Base-by-base conservation (phyloP, 2,888 invertebrate genomes). In the Drosophila parthenogenetica region DNA sequence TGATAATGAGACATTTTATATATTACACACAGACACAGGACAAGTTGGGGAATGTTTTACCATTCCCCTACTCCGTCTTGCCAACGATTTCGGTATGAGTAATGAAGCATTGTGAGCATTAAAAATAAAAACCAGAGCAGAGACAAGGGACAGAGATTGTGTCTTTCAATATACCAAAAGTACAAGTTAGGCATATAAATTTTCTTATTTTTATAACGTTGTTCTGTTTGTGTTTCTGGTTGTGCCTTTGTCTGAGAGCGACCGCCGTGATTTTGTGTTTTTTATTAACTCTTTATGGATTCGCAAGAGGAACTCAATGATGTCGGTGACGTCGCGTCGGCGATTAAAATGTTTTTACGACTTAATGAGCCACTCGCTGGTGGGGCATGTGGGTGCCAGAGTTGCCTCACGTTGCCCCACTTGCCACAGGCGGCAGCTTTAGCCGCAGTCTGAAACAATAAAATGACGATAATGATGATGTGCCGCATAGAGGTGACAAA, bases 271-370 rank as follows among this genome's bases (percentile, higher is more conserved):
- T 83, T 83, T 82, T 79, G 74, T 77, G 82, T 79, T 76, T 83
- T 83, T 83, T 83, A 83, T 83, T 83, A 87, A 83, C 83, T 83
- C 83, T 87, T 83, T 87, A 87, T 83, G 88, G 88, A 83, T 87
- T 87, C 51, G 83, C 83, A 67, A 82, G 87, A 66, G 75, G 62
- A 77, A 64, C 76, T 54, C 73, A 53, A 42, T 54, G 51, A 39
- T 66, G 63, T 64, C 58, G 69, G 42, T 66, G 63, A 67, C 58
- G 69, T 40, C 43, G 77, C 54, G 69, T 40, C 46, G 77, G 71
- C 85, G 85, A 89, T 86, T 85, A 89, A 86, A 86, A 75, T 63
- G 42, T 64, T 84, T 85, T 86, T 84, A 86, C 85, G 85, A 86
- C 89, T 87, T 86, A 86, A 86, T 86, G 89, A 86, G 87, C 89